Base-by-base conservation (phyloP, 2,888 invertebrate genomes). In the Orgyia antiqua region DNA sequence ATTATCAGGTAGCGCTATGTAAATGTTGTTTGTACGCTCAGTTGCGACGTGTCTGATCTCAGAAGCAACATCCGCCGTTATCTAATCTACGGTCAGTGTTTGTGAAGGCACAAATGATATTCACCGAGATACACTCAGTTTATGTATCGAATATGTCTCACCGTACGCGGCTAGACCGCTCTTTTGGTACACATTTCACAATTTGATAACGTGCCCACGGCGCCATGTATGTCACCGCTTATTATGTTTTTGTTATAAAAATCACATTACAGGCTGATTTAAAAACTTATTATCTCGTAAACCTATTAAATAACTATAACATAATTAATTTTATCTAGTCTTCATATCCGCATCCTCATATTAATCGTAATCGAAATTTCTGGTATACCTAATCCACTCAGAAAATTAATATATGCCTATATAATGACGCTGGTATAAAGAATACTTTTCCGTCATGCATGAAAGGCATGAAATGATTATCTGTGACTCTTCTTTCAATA, bases 21-120 rank as follows among this genome's bases (percentile, higher is more conserved):
- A 55, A 54, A 56, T 51, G 49, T 56, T 55, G 51, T 57, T 46
- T 54, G 56, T 59, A 40, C 51, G 45, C 33, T 44, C 48, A 43
- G 31, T 36, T 50, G 52, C 45, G 57, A 50, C 54, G 52, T 46
- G 40, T 46, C 55, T 58, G 66, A 63, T 66, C 66, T 58, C 61
- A 64, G 69, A 51, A 66, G 68, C 67, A 62, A 69, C 80, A 82
- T 80, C 82, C 82, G 76, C 67, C 64, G 65, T 68, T 83, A 83
- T 84, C 83, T 84, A 73, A 84, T 84, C 83, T 82, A 51, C 72
- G 82, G 83, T 82, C 83, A 83, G 80, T 77, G 79, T 80, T 78
- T 78, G 69, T 58, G 54, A 52, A 70, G 67, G 56, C 54, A 45
- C 55, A 54, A 60, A 59, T 56, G 67, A 72, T 66, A 72, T 65